A percentile compares a stretch with the other conserved stretches of the same genome.
phyloP scores from a whole-genome alignment of 2,113 vertebrate genomes.

The Stegostoma tigrinum region DNA sequence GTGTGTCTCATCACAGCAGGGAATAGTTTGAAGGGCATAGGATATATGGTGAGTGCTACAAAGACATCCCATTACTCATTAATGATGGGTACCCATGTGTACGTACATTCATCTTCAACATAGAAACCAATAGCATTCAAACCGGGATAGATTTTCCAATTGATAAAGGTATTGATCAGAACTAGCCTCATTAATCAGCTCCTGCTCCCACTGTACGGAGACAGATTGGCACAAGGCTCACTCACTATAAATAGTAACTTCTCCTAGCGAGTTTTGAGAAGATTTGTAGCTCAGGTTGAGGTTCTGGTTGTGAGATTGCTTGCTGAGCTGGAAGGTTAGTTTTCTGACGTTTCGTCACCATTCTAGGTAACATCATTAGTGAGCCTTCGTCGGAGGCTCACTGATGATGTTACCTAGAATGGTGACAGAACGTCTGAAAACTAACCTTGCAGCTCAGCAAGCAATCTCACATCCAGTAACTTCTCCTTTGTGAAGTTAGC shows the following conservation, averaged over 20 bases:
- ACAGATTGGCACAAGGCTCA: not conserved
- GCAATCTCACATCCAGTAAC: too few relatives aligned
- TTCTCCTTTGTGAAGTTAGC: too few relatives aligned
- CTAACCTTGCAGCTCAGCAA: too few relatives aligned
- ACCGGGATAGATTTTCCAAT: slow-evolving; percentile 2
- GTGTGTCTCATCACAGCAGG: not conserved
- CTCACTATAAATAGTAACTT: not conserved
- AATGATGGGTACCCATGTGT: not conserved
- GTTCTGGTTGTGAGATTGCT: too few relatives aligned
- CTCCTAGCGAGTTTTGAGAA: too few relatives aligned
- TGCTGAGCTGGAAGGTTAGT: too few relatives aligned
- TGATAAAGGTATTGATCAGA: slow-evolving; percentile 10
- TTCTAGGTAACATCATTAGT: too few relatives aligned
- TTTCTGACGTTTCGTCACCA: too few relatives aligned
- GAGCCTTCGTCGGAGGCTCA: too few relatives aligned
- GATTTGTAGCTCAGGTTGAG: too few relatives aligned
- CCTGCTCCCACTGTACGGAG: not conserved
- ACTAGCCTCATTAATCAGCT: not conserved
- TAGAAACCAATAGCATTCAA: not conserved
- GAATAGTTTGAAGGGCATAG: not conserved
- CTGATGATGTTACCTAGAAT: too few relatives aligned
- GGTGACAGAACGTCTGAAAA: too few relatives aligned
- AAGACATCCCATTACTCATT: not conserved
- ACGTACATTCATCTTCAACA: not conserved
- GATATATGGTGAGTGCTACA: not conserved